Conservation (phyloP, 2,113 vertebrate genomes). For the Carettochelys insculpta region DNA sequence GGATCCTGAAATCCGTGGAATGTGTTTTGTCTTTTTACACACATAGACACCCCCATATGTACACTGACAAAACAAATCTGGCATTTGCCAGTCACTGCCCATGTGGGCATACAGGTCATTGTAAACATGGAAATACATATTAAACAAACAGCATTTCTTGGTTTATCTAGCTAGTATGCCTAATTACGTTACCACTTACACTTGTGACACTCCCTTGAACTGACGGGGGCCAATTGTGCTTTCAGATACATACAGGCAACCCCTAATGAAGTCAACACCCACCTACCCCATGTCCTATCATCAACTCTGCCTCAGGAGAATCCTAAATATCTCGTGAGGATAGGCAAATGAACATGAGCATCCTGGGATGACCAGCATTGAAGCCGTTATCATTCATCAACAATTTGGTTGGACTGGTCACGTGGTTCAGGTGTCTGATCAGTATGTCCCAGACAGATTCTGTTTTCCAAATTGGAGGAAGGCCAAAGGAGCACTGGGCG, state of each 20-base stretch:
- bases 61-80: neutral
- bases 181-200: neutral
- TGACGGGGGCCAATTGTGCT: neutral
- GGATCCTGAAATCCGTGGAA: neutral
- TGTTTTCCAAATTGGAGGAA: no score
- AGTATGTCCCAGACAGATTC: no score
- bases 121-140: neutral
- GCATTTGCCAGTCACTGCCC: accelerated
- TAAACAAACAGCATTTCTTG: neutral
- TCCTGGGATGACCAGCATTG: no score
- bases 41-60: neutral
- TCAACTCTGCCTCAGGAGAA: no score
- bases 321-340: no score
- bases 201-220: neutral
- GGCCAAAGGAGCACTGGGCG: no score
- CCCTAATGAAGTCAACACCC: accelerated
- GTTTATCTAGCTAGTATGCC: neutral
- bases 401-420: no score
- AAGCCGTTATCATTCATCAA: no score
- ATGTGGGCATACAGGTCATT: accelerated
- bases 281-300: accelerated
- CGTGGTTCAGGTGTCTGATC: no score
- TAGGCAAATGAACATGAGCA: no score
- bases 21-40: neutral
- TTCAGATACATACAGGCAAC: neutral